A percentile compares a stretch with the other conserved stretches of the same genome.
Evolutionary conservation across 2,888 invertebrate genomes (phyloP).

Genomic region (Esperia sulphurella): DNA sequence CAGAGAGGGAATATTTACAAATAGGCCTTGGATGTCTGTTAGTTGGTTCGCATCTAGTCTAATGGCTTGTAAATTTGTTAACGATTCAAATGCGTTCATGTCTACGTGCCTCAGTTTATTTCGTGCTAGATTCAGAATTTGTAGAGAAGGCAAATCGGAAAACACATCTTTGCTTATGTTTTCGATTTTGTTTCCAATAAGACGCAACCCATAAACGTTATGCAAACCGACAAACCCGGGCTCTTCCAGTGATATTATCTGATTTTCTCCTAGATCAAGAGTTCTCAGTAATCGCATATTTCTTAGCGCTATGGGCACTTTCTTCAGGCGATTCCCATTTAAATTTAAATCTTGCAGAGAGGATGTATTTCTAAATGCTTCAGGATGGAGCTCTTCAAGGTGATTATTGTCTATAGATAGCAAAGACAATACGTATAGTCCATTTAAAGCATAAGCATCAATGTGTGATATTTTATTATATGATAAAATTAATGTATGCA

Average conservation of each 20-base stretch:
- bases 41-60: conserved; percentile 92
- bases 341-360: conserved; percentile 94
- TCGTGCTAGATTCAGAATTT: conserved; percentile 92
- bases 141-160: conserved; percentile 87
- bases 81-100: conserved; percentile 88
- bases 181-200: conserved; percentile 93
- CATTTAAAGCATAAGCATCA: conserved; percentile 92
- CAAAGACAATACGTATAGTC: conserved; percentile 90
- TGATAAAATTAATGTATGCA: conserved; percentile 92
- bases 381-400: conserved; percentile 89
- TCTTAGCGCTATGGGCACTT: conserved; percentile 88
- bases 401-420: conserved; percentile 92
- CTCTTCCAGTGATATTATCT: conserved; percentile 88
- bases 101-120: conserved; percentile 90
- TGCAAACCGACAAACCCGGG: conserved; percentile 91
- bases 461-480: conserved; percentile 91
- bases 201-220: conserved; percentile 90
- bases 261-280: conserved; percentile 95
- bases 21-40: conserved; percentile 89
- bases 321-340: conserved; percentile 90
- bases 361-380: conserved; percentile 94
- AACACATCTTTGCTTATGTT: conserved; percentile 90
- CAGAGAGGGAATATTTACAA: conserved; percentile 89
- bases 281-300: conserved; percentile 92
- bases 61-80: conserved; percentile 90